Evolutionary conservation across 2,888 invertebrate genomes (phyloP), one percentile per base, ranked within the genome.

Genomic region (Cyclophora albipunctata): DNA sequence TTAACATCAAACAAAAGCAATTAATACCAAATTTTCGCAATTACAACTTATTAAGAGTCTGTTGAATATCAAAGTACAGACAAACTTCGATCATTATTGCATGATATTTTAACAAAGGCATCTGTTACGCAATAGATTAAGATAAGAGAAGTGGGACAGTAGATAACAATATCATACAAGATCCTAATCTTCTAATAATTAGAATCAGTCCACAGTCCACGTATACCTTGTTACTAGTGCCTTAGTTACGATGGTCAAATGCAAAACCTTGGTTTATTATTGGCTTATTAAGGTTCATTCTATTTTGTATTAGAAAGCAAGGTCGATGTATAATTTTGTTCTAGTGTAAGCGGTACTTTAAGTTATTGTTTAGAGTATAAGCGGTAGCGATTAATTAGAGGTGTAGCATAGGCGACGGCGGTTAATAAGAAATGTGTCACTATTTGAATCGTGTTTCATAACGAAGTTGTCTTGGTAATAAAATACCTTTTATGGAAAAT

Each of bases 231-330:
- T 20, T 20, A 20, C 20, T 73, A 72, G 64, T 62, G 69, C 51
- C 49, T 78, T 81, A 84, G 20, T 84, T 81, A 69, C 60, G 57
- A 62, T 69, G 70, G 81, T 81, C 81, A 55, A 71, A 76, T 72
- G 73, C 68, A 58, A 66, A 73, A 70, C 85, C 85, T 86, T 86
- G 84, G 75, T 64, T 68, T 77, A 76, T 75, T 80, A 76, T 76
- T 75, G 78, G 73, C 73, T 84, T 81, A 84, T 84, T 86, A 84
- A 84, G 79, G 78, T 78, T 73, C 79, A 78, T 80, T 73, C 72
- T 62, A 20, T 20, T 60, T 67, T 63, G 65, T 76, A 73, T 82
- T 86, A 81, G 87, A 87, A 87, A 86, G 87, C 81, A 87, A 87
- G 87, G 87, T 78, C 80, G 61, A 55, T 51, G 54, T 62, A 62